These are phyloP conservation scores for Gymnopithys bicolor DNA, from an alignment of 2,797 vertebrate species.

Conservation along the genomic window DNA sequence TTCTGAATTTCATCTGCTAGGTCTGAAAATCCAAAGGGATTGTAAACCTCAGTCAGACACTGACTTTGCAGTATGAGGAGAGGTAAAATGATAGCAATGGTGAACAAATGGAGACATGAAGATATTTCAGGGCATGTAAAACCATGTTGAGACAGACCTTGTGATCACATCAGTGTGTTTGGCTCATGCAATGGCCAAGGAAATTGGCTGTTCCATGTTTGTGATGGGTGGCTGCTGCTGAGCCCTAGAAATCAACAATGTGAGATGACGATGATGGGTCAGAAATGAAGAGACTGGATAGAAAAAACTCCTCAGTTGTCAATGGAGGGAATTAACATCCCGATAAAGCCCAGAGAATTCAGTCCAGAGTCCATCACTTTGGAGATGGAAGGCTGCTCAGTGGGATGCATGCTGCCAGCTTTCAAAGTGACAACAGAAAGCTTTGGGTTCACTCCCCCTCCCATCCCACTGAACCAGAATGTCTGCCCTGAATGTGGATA, in stretches of 20 bases:
- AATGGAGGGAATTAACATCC: not conserved
- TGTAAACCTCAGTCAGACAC: not conserved
- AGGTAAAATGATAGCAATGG: not conserved
- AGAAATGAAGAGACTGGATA: not conserved
- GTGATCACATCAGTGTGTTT: not conserved
- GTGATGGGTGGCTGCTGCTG: not conserved
- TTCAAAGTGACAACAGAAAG: not conserved
- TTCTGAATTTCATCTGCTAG: conserved; percentile 6
- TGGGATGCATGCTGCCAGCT: not conserved
- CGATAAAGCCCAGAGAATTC: not conserved
- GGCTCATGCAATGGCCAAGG: fast-evolving
- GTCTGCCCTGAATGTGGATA: not conserved
- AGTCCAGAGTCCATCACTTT: not conserved
- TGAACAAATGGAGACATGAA: not conserved
- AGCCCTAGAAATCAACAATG: not conserved
- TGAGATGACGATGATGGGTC: not conserved
- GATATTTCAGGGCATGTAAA: not conserved
- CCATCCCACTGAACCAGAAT: too few relatives aligned
- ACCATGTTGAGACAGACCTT: not conserved
- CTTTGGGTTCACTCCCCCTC: not conserved
- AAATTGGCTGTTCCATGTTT: not conserved
- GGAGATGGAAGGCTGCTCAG: not conserved
- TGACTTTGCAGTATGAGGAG: not conserved
- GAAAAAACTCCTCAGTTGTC: not conserved
- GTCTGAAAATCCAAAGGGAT: not conserved